These are phyloP conservation scores for Gymnogyps californianus DNA, from an alignment of 2,113 vertebrate species.

Conservation along the genomic window DNA sequence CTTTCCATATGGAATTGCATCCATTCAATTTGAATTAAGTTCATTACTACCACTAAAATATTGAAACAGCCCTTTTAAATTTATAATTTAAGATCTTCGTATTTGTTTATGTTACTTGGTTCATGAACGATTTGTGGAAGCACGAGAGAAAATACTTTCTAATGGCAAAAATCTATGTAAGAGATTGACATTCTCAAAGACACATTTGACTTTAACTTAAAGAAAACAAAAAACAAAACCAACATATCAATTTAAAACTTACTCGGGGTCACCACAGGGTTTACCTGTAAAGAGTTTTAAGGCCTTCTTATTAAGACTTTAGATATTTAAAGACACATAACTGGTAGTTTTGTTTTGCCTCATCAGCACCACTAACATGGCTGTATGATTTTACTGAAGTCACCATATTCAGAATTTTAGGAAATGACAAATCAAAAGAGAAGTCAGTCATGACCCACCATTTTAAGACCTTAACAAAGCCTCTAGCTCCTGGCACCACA, in stretches of 20 bases:
- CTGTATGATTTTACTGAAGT: not conserved
- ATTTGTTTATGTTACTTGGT: not conserved
- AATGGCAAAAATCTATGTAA: not conserved
- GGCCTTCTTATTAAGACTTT: not conserved
- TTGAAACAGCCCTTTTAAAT: not conserved
- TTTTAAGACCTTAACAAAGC: not conserved
- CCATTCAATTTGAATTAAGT: not conserved
- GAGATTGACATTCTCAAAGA: not conserved
- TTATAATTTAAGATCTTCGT: not conserved
- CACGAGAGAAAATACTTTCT: not conserved
- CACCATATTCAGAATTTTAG: not conserved
- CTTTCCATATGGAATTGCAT: not conserved
- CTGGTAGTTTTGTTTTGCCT: not conserved
- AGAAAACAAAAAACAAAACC: not conserved
- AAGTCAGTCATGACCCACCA: not conserved
- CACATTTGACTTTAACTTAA: not conserved
- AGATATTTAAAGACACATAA: not conserved
- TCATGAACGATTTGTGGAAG: not conserved
- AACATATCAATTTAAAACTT: not conserved
- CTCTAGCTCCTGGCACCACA: not conserved
- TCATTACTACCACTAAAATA: not conserved
- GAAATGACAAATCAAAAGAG: not conserved
- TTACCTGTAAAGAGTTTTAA: not conserved
- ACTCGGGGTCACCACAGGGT: not conserved
- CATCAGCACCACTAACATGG: not conserved